Evolutionary conservation across 2,797 vertebrate species (phyloP).

Genomic region (Micromesistius poutassou): DNA sequence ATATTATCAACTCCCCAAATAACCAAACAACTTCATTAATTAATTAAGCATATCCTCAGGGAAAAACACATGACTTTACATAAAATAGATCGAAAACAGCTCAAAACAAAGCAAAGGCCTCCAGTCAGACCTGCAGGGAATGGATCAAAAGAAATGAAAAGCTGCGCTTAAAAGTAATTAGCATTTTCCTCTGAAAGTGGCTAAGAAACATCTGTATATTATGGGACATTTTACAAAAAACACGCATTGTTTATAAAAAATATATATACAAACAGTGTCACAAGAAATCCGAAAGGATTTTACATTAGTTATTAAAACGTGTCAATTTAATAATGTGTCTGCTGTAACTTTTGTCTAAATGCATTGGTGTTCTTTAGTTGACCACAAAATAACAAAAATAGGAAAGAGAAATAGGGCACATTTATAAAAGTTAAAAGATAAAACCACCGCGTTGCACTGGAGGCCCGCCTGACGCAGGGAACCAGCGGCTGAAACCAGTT

Average conservation of each 20-base stretch:
- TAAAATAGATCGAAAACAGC: not conserved
- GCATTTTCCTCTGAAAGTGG: not conserved
- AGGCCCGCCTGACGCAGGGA: not conserved
- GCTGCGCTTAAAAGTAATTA: not conserved
- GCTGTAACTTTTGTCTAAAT: not conserved
- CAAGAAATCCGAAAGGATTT: not conserved
- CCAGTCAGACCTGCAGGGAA: not conserved
- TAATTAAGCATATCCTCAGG: not conserved
- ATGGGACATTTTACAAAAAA: not conserved
- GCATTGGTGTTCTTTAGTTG: not conserved
- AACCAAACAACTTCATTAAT: not conserved
- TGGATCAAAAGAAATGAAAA: slow-evolving; percentile 1
- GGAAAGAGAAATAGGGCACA: not conserved
- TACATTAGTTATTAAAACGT: not conserved
- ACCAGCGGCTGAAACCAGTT: not conserved
- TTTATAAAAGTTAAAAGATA: not conserved
- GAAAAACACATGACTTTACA: not conserved
- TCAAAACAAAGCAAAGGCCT: not conserved
- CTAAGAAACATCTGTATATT: not conserved
- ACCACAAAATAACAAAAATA: not conserved
- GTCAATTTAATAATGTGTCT: not conserved
- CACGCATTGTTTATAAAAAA: not conserved
- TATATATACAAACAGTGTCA: not conserved
- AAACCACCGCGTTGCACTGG: not conserved
- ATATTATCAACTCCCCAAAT: not conserved